Evolutionary conservation across 2,797 vertebrate species (phyloP), one percentile per base, ranked within the genome.

Genomic region (Chelmon rostratus): DNA sequence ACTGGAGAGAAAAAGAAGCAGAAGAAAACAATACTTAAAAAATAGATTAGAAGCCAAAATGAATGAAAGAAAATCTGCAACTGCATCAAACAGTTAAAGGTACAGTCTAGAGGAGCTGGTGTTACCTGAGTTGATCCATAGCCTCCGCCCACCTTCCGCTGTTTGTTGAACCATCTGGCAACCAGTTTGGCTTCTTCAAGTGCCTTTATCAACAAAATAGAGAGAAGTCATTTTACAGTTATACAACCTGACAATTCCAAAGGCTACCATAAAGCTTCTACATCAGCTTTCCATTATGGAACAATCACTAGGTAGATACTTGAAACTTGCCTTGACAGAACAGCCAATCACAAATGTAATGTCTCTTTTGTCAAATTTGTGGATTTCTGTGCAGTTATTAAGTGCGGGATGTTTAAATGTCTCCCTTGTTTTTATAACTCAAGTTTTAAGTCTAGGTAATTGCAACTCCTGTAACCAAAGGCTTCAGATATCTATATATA

Each of bases 71-170:
- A 1, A 3, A 42, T 42, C 1, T 42, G 13, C 8, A 42, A 42
- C 13, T 42, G 40, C 40, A n/a, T 42, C 40, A 52, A 19, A 19
- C 0, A n/a, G 8, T 35, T 13, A 19, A 38, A 13, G 13, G 13
- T 13, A 42, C 40, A 42, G 40, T 42, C 40, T 42, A 40, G 13
- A 46, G 7, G 23, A 6, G 21, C 53, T 7, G 44, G 19, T n/a
- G 23, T 64, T 93, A 95, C 97, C 96, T 98, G 97, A 8, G 96
- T 97, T 53, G 96, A 97, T 9, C 96, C 96, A 0, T 93, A 94
- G 23, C 94, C 93, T 0, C 95, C 96, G 0, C 92, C 94, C 0
- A 87, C 88, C 68, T 89, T 93, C 76, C 88, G 94, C 84, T 97
- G 96, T 42, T 91, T 49, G 0, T 89, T 92, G 4, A 98, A 92